Conservation (phyloP, 2,113 vertebrate genomes). For the Tragulus kanchil region DNA sequence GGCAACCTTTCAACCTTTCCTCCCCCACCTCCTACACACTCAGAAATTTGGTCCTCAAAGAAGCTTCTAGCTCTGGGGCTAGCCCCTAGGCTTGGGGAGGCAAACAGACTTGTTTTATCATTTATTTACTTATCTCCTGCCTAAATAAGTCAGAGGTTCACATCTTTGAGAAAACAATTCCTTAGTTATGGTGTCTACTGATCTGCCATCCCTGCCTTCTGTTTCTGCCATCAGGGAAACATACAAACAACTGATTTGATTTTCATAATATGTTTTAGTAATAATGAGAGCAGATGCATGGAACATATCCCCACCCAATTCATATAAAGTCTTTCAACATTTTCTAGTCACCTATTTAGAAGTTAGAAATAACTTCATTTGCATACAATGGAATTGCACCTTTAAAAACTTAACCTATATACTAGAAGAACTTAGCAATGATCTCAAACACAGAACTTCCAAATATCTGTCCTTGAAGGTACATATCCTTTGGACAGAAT, state of each 20-base stretch:
- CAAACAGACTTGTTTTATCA: constrained; percentile 52
- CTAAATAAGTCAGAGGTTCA: constrained; percentile 67
- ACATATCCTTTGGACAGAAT: not conserved
- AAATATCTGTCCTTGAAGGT: not conserved
- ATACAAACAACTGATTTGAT: not conserved
- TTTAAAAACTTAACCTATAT: not conserved
- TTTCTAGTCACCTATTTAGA: not conserved
- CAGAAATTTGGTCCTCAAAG: not conserved
- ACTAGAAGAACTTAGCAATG: not conserved
- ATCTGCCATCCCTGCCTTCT: not conserved
- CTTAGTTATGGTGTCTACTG: constrained; percentile 6
- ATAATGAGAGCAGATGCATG: not conserved
- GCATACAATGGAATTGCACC: not conserved
- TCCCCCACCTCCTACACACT: not conserved
- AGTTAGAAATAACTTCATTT: constrained; percentile 59
- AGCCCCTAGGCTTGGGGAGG: not conserved
- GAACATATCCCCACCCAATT: not conserved
- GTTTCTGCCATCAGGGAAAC: not conserved
- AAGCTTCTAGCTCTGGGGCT: not conserved
- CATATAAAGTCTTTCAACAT: not conserved
- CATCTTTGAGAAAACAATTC: constrained; percentile 48
- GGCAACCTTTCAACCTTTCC: rapidly evolving
- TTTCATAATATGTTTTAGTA: constrained; percentile 14
- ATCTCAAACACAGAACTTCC: not conserved
- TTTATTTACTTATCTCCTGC: constrained; percentile 65